Base-by-base conservation (phyloP, 2,797 vertebrate genomes). In the Odontamblyopus lacepedii region DNA sequence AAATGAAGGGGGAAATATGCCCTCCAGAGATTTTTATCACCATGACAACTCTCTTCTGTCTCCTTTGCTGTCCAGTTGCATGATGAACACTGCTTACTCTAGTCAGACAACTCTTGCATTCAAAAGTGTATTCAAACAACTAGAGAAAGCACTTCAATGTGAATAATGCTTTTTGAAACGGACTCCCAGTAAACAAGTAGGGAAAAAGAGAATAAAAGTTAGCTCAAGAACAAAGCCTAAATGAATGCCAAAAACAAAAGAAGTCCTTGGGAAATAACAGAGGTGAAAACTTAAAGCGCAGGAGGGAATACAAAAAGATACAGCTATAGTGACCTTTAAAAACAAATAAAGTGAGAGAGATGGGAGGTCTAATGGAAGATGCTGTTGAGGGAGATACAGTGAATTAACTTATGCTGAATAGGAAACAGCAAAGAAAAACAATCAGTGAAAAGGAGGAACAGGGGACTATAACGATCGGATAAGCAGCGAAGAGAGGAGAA, bases 41-140 rank as follows among this genome's bases (percentile, higher is more conserved):
- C 85, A 89, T 91, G 89, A 89, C 88, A 89, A 91, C 91, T 69
- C 71, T 76, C 71, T 76, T 70, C 76, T 76, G 78, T 88, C 84
- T 89, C 78, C 83, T 88, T 78, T 68, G 65, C 78, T 81, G 82
- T 90, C 83, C 85, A 72, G 83, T 71, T 81, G 76, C 64, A 77
- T 78, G 83, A 90, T 87, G 75, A 86, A 85, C 84, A 83, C 53
- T 65, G 67, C 67, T 79, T 48, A 44, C 38, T 65, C 38, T 15
- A 26, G 63, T 65, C n/a, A 27, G 23, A 15, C 63, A 65, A 50
- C n/a, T 73, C 83, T 85, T 85, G 48, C 6, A 72, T 71, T 70
- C 69, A 7, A 60, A 63, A 70, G 19, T 32, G 32, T 64, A 23
- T 27, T 70, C 50, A 66, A 9, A 76, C 32, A 26, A 67, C 63